phyloP scores from a whole-genome alignment of 2,797 vertebrate genomes.

The Premnoplex brunnescens region DNA sequence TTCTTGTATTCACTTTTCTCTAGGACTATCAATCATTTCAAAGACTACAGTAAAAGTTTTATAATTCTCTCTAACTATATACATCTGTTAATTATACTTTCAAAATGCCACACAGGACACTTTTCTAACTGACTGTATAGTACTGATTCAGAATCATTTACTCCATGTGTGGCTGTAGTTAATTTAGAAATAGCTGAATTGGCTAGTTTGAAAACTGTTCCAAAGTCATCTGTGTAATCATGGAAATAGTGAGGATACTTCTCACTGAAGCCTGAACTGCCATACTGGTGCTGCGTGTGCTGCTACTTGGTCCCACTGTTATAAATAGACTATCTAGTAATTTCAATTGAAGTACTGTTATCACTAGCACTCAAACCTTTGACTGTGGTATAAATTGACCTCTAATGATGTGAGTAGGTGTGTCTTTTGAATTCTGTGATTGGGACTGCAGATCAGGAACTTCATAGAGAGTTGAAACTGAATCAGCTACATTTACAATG shows the following conservation, averaged over 20 bases:
- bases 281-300: background rate
- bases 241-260: background rate
- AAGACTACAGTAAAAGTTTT: slow-evolving; percentile 15
- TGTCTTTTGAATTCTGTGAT: background rate
- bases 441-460: background rate
- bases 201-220: background rate
- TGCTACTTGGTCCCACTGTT: background rate
- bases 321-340: background rate
- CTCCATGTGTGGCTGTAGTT: background rate
- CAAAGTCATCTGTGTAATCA: background rate
- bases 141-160: slow-evolving; percentile 13
- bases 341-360: background rate
- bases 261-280: background rate
- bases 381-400: background rate
- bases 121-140: background rate
- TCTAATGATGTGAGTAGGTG: background rate
- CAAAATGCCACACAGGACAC: background rate
- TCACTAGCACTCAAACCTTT: background rate
- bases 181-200: slow-evolving; percentile 17
- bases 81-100: slow-evolving; percentile 17
- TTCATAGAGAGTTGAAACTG: background rate
- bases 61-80: background rate
- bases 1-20: background rate
- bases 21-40: background rate
- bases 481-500: rapidly evolving